A percentile compares a stretch with the other conserved stretches of the same genome.
Evolutionary conservation across 2,113 vertebrate genomes (phyloP).

Genomic region (Garra rufa): DNA sequence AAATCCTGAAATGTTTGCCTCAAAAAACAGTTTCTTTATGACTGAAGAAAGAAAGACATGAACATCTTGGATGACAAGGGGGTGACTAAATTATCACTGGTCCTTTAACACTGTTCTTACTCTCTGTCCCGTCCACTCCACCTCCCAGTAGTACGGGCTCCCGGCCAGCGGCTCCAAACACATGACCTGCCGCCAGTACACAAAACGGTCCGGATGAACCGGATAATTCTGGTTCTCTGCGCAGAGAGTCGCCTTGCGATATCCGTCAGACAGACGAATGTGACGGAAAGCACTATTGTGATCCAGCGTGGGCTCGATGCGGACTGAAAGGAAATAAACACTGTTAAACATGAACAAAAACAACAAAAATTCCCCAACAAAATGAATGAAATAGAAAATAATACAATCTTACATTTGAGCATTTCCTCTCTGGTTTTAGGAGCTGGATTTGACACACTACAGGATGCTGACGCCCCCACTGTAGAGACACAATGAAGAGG

Average conservation of each 20-base stretch:
- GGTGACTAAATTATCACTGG: too few relatives aligned
- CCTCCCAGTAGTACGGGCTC: slow-evolving; percentile 80
- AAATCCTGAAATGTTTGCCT: too few relatives aligned
- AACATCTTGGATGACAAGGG: too few relatives aligned
- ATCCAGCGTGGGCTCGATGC: slow-evolving; percentile 74
- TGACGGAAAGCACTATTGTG: slow-evolving; percentile 72
- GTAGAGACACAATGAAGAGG: neutral
- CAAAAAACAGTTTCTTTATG: too few relatives aligned
- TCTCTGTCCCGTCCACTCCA: slow-evolving; percentile 79
- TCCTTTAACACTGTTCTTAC: too few relatives aligned
- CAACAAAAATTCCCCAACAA: neutral
- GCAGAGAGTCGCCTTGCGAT: slow-evolving; percentile 67
- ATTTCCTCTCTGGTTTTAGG: slow-evolving; percentile 74
- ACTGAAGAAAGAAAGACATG: too few relatives aligned
- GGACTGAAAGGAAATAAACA: slow-evolving; percentile 60
- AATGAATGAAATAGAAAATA: neutral
- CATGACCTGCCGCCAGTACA: slow-evolving; percentile 78
- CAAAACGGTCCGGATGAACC: slow-evolving; percentile 74
- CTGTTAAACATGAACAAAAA: neutral
- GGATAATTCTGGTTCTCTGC: slow-evolving; percentile 70
- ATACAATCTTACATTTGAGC: slow-evolving; percentile 75
- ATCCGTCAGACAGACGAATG: slow-evolving; percentile 67
- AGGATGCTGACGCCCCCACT: neutral
- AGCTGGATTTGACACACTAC: slow-evolving; percentile 48
- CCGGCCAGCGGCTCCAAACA: slow-evolving; percentile 74